These are phyloP conservation scores for Grallaria varia DNA, from an alignment of 2,113 vertebrate species.

Conservation along the genomic window DNA sequence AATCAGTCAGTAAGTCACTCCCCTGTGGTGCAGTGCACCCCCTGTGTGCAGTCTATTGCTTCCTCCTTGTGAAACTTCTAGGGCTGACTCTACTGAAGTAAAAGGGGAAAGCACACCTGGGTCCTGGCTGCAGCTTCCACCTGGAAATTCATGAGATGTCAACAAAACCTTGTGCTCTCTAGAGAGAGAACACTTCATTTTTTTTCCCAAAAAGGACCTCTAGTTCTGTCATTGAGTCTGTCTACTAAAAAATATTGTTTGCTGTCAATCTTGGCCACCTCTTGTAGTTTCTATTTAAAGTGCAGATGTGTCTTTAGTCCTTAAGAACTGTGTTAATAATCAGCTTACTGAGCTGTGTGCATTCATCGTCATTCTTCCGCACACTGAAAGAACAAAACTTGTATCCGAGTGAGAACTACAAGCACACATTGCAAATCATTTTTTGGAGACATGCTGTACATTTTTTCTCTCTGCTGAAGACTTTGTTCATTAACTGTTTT, in stretches of 20 bases:
- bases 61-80: background rate
- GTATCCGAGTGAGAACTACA: background rate
- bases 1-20: background rate
- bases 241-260: background rate
- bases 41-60: background rate
- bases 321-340: background rate
- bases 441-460: accelerated
- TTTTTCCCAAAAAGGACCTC: background rate
- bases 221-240: background rate
- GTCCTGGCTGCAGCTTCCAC: background rate
- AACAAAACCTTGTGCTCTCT: background rate
- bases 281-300: background rate
- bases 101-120: background rate
- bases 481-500: background rate
- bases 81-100: background rate
- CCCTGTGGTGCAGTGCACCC: too few relatives aligned
- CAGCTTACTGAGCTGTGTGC: background rate
- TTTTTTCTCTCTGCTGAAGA: background rate
- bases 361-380: background rate
- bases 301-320: background rate
- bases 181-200: background rate
- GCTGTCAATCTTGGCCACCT: background rate
- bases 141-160: background rate
- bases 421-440: background rate
- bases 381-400: background rate